Conservation (phyloP, 2,888 invertebrate species). For the Carpatolechia fugitivella region DNA sequence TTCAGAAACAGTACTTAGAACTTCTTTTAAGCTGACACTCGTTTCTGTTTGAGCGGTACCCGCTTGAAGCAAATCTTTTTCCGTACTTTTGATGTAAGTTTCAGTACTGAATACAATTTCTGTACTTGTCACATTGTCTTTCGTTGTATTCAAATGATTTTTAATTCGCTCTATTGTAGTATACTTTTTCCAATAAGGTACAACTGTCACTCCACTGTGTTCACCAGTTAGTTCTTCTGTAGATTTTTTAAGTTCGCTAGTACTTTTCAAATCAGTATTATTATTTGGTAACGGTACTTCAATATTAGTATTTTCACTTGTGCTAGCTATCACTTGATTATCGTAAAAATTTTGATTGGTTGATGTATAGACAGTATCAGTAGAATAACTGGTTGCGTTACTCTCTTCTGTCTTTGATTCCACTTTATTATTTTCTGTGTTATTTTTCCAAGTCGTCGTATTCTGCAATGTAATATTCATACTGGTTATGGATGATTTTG, state of each 20-base stretch:
- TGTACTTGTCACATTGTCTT: conserved; percentile 23
- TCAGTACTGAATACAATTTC: conserved; percentile 12
- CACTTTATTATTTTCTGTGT: not conserved
- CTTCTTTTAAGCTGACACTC: conserved; percentile 35
- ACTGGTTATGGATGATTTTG: not conserved
- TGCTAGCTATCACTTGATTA: not conserved
- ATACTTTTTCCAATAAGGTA: conserved; percentile 43
- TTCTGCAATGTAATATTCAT: not conserved
- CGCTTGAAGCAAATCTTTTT: conserved; percentile 33
- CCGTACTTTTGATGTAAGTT: too few relatives aligned
- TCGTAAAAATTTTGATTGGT: not conserved
- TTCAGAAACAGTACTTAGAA: conserved; percentile 31
- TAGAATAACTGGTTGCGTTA: conserved; percentile 6
- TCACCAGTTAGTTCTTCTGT: conserved; percentile 14
- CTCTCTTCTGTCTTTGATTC: conserved; percentile 2
- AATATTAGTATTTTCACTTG: not conserved
- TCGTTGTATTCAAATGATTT: conserved; percentile 30
- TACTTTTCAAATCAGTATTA: conserved; percentile 6
- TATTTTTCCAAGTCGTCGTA: not conserved
- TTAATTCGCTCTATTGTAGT: conserved; percentile 37
- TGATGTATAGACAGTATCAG: conserved; percentile 15
- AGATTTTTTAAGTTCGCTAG: not conserved
- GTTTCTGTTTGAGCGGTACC: conserved; percentile 33
- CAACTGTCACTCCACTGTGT: conserved; percentile 20
- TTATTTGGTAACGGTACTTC: not conserved